Conservation (phyloP, 2,113 vertebrate genomes). For the Paramormyrops kingsleyae region DNA sequence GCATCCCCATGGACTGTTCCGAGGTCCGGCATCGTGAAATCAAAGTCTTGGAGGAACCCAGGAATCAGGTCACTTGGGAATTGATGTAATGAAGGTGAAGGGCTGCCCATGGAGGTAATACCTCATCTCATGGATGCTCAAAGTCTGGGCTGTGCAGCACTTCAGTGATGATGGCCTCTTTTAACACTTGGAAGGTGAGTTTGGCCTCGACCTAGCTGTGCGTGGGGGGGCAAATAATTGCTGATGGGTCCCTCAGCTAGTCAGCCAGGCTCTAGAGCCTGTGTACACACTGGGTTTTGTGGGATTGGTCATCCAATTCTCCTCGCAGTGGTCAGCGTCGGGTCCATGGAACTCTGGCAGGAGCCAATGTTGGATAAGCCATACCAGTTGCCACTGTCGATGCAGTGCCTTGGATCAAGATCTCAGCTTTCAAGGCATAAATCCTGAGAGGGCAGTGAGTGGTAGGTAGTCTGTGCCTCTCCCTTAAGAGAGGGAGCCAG, state of each 20-base stretch:
- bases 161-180: not conserved
- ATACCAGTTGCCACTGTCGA: not conserved
- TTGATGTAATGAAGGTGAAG: not conserved
- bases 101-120: not conserved
- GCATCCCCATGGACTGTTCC: not conserved
- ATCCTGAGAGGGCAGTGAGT: not conserved
- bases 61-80: not conserved
- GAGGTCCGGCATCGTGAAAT: not conserved
- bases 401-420: not conserved
- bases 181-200: not conserved
- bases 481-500: not conserved
- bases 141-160: not conserved
- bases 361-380: not conserved
- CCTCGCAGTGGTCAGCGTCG: not conserved
- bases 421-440: not conserved
- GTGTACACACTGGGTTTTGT: not conserved
- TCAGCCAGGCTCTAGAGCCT: not conserved
- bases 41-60: not conserved
- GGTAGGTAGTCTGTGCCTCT: not conserved
- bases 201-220: not conserved
- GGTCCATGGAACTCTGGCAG: not conserved
- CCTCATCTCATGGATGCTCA: not conserved
- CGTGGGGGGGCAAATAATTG: not conserved
- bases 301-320: not conserved
- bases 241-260: not conserved